Percentiles rank a stretch among this genome's conserved stretches.
Evolutionary conservation across 2,797 vertebrate species (phyloP).

Genomic region (Peromyscus aztecus): DNA sequence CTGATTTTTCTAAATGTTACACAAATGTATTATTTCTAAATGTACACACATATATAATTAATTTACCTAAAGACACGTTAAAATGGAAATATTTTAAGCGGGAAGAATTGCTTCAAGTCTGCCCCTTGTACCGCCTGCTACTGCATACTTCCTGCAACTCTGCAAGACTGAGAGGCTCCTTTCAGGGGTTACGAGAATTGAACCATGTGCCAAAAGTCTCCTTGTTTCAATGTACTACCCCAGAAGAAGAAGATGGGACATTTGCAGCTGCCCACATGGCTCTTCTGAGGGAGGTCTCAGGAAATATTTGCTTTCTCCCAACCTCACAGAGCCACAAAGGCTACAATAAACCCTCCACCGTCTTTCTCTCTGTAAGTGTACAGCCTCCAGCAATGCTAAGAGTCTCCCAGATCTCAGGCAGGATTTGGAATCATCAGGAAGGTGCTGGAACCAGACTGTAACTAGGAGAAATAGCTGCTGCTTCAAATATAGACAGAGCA

Average conservation of each 20-base stretch:
- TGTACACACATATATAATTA: not conserved
- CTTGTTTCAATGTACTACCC: not conserved
- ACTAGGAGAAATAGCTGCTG: not conserved
- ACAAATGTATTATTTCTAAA: not conserved
- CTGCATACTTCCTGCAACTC: not conserved
- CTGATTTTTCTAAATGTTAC: not conserved
- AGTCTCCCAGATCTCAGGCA: not conserved
- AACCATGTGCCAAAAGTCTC: not conserved
- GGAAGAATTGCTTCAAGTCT: not conserved
- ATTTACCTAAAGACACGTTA: not conserved
- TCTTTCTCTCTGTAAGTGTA: not conserved
- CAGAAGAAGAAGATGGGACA: not conserved
- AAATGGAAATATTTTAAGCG: not conserved
- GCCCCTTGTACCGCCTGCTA: no score
- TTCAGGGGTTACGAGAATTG: not conserved
- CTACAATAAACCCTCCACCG: not conserved
- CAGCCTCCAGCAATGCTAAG: not conserved
- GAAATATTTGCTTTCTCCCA: not conserved
- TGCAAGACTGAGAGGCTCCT: not conserved
- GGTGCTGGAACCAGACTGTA: not conserved
- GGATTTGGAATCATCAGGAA: not conserved
- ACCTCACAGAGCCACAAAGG: not conserved
- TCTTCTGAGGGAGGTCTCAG: not conserved
- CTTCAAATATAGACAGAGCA: not conserved
- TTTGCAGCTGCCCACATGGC: not conserved